Percentiles rank a stretch among this genome's conserved stretches.
These are phyloP conservation scores for Strix aluco DNA, from an alignment of 2,113 vertebrate species.

Conservation along the genomic window DNA sequence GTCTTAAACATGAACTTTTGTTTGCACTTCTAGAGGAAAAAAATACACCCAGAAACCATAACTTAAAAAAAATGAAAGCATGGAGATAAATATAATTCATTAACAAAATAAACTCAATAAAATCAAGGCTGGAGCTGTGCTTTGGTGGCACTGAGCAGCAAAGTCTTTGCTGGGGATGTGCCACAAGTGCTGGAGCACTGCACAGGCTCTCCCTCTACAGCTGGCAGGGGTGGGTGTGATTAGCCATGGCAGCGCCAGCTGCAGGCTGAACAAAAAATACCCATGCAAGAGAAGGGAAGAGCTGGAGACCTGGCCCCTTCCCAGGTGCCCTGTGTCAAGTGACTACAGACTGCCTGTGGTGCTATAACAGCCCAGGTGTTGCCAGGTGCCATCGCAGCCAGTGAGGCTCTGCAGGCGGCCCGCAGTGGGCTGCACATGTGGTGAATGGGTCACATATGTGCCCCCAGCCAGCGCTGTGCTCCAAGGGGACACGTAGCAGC, in stretches of 20 bases:
- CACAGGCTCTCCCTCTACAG: not conserved
- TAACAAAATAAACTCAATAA: not conserved
- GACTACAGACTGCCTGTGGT: not conserved
- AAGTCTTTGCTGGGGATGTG: not conserved
- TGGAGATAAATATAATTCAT: not conserved
- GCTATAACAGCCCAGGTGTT: not conserved
- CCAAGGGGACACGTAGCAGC: not conserved
- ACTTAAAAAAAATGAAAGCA: not conserved
- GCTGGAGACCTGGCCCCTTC: not conserved
- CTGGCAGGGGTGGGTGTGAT: rapidly evolving
- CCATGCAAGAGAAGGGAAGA: not conserved
- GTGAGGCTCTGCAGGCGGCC: too few relatives aligned
- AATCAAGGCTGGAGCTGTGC: not conserved
- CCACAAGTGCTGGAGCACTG: not conserved
- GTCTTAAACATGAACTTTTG: not conserved
- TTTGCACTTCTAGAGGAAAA: not conserved
- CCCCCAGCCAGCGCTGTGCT: rapidly evolving
- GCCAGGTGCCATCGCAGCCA: not conserved
- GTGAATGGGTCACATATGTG: not conserved
- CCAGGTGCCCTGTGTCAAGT: not conserved
- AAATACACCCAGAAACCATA: not conserved
- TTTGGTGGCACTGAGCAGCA: not conserved
- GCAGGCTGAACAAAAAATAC: rapidly evolving
- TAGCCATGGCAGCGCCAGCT: not conserved
- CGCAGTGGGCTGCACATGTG: not conserved